phyloP scores from a whole-genome alignment of 2,888 invertebrate genomes.

The Augiades crinisus region DNA sequence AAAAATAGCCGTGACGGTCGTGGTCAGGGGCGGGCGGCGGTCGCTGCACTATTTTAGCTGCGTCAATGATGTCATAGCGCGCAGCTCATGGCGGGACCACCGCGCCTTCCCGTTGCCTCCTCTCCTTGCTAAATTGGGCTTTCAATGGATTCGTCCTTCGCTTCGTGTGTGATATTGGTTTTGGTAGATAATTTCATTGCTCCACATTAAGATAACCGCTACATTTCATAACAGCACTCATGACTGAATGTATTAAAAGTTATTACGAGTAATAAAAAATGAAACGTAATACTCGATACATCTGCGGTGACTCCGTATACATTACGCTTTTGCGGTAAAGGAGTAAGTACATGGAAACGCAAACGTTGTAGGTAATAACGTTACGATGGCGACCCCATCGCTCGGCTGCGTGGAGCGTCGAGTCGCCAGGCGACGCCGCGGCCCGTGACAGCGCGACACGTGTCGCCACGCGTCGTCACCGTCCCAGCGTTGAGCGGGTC shows the following conservation, averaged over 20 bases:
- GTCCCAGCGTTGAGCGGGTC: neutral
- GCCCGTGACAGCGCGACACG: neutral
- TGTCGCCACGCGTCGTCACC: neutral
- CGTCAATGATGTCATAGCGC: conserved; percentile 30
- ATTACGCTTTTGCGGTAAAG: neutral
- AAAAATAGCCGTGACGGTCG: conserved; percentile 56
- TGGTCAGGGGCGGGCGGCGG: conserved; percentile 52
- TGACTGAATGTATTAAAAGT: no score
- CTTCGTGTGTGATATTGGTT: neutral
- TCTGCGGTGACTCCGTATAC: no score
- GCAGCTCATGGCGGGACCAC: neutral
- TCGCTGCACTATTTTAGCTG: conserved; percentile 34
- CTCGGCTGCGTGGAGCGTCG: neutral
- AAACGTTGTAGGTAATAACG: neutral
- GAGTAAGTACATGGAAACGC: neutral
- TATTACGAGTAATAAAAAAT: no score
- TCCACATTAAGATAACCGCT: neutral
- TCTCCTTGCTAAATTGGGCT: conserved; percentile 10
- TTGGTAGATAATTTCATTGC: no score
- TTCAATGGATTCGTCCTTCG: neutral
- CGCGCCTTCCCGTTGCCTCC: conserved; percentile 3
- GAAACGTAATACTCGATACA: no score
- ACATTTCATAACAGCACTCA: no score
- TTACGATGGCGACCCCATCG: neutral
- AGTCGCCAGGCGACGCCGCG: neutral